Conservation (phyloP, 1,140 invertebrate species). For the Bactericera cockerelli region DNA sequence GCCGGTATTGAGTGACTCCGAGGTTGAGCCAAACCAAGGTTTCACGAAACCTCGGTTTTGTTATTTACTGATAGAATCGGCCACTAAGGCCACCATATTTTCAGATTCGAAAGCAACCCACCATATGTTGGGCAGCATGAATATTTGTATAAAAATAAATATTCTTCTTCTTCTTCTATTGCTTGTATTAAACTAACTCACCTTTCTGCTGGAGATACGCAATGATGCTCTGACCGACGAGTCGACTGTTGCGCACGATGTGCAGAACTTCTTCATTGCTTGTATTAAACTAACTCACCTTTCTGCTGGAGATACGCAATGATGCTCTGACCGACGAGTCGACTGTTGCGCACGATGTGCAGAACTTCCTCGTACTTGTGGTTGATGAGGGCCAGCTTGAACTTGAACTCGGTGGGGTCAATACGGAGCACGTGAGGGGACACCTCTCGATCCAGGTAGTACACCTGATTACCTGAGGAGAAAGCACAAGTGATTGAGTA, state of each 20-base stretch:
- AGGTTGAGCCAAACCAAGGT: no score
- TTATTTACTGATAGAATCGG: no score
- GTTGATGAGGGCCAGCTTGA: conserved; percentile 93
- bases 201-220: conserved; percentile 94
- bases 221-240: conserved; percentile 98
- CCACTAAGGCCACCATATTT: no score
- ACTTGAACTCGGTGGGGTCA: conserved; percentile 96
- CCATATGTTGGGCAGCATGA: not conserved
- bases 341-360: conserved; percentile 93
- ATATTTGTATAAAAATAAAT: no score
- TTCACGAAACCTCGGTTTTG: no score
- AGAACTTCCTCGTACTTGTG: conserved; percentile 96
- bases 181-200: no score
- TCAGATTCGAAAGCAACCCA: no score
- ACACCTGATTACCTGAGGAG: conserved; percentile 56
- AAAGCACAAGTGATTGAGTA: no score
- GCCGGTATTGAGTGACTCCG: no score
- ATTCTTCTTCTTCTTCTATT: no score
- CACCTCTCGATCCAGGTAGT: conserved; percentile 89
- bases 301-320: conserved; percentile 99
- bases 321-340: conserved; percentile 95
- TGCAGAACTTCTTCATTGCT: no score
- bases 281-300: no score
- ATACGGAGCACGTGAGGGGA: conserved; percentile 79
- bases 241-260: conserved; percentile 91